A percentile compares a stretch with the other conserved stretches of the same genome.
These are phyloP conservation scores for Dascyllus trimaculatus DNA, from an alignment of 2,113 vertebrate species.

Conservation along the genomic window DNA sequence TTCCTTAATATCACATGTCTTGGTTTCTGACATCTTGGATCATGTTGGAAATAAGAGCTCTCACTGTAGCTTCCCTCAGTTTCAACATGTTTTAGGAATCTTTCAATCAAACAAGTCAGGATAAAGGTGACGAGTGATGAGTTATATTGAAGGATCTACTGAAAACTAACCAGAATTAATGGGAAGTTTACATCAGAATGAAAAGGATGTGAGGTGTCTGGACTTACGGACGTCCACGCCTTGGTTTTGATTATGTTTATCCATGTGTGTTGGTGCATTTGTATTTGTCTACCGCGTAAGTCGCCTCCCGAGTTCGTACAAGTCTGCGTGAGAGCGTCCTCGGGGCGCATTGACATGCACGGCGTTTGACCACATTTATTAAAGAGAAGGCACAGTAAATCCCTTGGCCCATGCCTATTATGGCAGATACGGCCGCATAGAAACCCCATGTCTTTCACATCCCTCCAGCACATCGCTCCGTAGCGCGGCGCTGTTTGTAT, in stretches of 20 bases:
- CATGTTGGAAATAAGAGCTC: background rate
- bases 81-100: too few relatives aligned
- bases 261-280: background rate
- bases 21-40: background rate
- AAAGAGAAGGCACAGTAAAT: conserved; percentile 74
- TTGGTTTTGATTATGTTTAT: background rate
- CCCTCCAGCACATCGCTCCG: conserved; percentile 60
- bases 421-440: conserved; percentile 54
- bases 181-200: too few relatives aligned
- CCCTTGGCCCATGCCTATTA: conserved; percentile 58
- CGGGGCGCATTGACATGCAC: conserved; percentile 67
- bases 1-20: background rate
- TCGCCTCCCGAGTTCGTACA: background rate
- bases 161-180: too few relatives aligned
- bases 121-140: too few relatives aligned
- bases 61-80: too few relatives aligned
- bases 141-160: too few relatives aligned
- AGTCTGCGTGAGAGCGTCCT: conserved; percentile 56
- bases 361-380: conserved; percentile 75
- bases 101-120: too few relatives aligned
- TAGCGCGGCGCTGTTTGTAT: conserved; percentile 64
- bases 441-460: conserved; percentile 75
- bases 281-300: background rate
- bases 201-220: too few relatives aligned
- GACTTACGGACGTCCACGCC: too few relatives aligned